Base-by-base conservation (phyloP, 1,140 invertebrate genomes). In the Procambarus clarkii region DNA sequence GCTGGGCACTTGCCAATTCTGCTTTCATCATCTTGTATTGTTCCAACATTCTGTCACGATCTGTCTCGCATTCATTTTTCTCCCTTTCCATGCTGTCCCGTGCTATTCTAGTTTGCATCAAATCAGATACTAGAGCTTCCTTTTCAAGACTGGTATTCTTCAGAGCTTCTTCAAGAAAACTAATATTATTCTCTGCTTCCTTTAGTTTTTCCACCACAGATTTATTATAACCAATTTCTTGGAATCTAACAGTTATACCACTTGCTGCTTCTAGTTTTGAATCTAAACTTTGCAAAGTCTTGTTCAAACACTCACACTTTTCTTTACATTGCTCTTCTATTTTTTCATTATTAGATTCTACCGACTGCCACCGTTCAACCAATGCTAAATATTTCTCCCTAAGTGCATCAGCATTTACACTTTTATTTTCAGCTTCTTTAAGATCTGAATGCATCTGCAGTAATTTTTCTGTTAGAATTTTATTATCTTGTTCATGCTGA, bases 281-380 rank as follows among this genome's bases (percentile, higher is more conserved):
- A 69, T 89, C 87, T n/a, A 89, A 45, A 74, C 58, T 81, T 54
- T 45, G 18, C 3, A 89, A 34, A 3, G 7, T 69, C 45, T 71
- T 45, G 34, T 89, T 89, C 21, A 89, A 60, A 60, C 24, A 46
- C 64, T 82, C 60, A 58, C 78, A 82, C 9, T 89, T 89, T 18
- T 81, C 54, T 60, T 89, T 60, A 89, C 80, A 89, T 18, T 89
- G 79, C 64, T 71, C 80, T 24, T 89, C 80, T 8, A 82, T 58
- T 64, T 50, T 46, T 71, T 89, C 69, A n/a, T 76, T 87, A 2
- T 60, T 54, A 45, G 34, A 3, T 48, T 87, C 85, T 60, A 45
- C 50, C n/a, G 50, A 58, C 24, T 77, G 45, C 3, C 50, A 78
- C 3, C 45, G 46, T n/a, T 87, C 34, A 21, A 87, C 60, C 34